phyloP scores from a whole-genome alignment of 2,797 vertebrate species.

The Gymnopithys bicolor region DNA sequence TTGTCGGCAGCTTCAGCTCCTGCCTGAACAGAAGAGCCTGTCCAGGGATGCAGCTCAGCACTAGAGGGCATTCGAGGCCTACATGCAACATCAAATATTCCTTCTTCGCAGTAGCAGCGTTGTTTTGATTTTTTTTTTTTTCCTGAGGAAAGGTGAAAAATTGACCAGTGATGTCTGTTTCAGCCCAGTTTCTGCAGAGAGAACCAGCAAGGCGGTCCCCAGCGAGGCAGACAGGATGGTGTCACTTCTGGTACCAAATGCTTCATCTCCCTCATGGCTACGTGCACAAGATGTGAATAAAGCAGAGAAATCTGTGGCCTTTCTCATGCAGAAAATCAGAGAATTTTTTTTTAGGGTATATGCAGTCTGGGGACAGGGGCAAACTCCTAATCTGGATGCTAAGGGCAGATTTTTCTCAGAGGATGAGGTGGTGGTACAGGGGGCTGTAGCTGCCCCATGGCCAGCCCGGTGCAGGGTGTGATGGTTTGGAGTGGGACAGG shows the following conservation, averaged over 20 bases:
- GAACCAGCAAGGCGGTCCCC: not conserved
- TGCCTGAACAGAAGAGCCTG: not conserved
- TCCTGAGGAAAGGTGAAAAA: not conserved
- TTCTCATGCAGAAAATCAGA: not conserved
- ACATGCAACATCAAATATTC: not conserved
- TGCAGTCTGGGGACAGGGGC: not conserved
- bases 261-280: not conserved
- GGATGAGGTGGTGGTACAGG: not conserved
- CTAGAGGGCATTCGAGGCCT: slow-evolving; percentile 67
- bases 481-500: not conserved
- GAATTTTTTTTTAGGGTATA: not conserved
- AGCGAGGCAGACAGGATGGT: not conserved
- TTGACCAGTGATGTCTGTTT: not conserved
- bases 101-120: not conserved
- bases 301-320: not conserved
- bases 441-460: not conserved
- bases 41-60: not conserved
- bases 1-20: not conserved
- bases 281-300: not conserved
- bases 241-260: not conserved
- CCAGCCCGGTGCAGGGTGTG: not conserved
- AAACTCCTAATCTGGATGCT: not conserved
- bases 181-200: not conserved
- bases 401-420: not conserved
- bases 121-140: too few relatives aligned